phyloP scores from a whole-genome alignment of 2,113 vertebrate genomes.

The Trematomus loennbergii region DNA sequence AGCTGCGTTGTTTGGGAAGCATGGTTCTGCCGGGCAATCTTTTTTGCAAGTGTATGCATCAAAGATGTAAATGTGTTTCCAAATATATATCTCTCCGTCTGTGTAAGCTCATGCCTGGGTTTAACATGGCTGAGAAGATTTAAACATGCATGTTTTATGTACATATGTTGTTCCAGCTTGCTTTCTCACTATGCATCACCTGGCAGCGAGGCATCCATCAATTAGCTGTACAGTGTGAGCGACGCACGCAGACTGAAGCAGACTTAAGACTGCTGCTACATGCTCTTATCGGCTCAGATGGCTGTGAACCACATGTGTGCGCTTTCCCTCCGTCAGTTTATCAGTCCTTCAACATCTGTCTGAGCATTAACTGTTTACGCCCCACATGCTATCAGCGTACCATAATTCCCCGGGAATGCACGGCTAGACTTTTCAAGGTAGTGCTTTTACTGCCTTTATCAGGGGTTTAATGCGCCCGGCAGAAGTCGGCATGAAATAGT shows the following conservation, averaged over 20 bases:
- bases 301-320: constrained; percentile 57
- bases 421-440: constrained; percentile 42
- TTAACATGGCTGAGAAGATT: constrained; percentile 30
- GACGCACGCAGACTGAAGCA: constrained; percentile 19
- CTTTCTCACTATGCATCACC: constrained; percentile 42
- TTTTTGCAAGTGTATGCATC: constrained; percentile 18
- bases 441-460: constrained; percentile 38
- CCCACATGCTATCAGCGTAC: constrained; percentile 49
- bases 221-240: constrained; percentile 13
- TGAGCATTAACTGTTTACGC: constrained; percentile 63
- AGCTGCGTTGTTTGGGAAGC: constrained; percentile 3
- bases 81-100: constrained; percentile 16
- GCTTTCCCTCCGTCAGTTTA: constrained; percentile 65
- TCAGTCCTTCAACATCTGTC: constrained; percentile 72
- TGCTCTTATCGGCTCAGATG: constrained; percentile 65
- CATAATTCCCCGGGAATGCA: constrained; percentile 63
- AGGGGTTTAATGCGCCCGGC: constrained; percentile 22
- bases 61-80: constrained; percentile 9
- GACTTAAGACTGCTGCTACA: constrained; percentile 22
- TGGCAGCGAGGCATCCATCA: constrained; percentile 23
- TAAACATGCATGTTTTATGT: constrained; percentile 43
- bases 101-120: constrained; percentile 2
- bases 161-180: constrained; percentile 6
- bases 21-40: constrained; percentile 26
- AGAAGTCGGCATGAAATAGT: constrained; percentile 31